Conservation (phyloP, 2,888 invertebrate species). For the Mimas tiliae region DNA sequence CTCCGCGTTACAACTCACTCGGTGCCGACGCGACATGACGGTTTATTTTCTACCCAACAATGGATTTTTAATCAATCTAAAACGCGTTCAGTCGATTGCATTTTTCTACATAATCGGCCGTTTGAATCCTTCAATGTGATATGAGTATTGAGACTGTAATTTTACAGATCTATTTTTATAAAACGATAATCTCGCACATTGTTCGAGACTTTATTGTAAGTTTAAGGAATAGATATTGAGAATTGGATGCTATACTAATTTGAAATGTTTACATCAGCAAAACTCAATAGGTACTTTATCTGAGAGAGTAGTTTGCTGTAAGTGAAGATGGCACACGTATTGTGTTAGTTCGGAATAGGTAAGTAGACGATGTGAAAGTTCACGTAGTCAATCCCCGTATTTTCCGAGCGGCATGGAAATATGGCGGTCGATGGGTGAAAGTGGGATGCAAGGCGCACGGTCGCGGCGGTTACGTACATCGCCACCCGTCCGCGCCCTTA, state of each 20-base stretch:
- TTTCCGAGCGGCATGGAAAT: conserved; percentile 68
- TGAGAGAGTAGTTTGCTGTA: conserved; percentile 1
- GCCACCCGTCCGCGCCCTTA: conserved; percentile 85
- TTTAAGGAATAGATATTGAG: too few species aligned
- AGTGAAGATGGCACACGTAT: conserved; percentile 19
- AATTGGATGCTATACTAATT: not conserved
- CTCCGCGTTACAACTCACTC: conserved; percentile 57
- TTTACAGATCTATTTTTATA: too few species aligned
- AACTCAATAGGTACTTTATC: not conserved
- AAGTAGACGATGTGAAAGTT: conserved; percentile 78
- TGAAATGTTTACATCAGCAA: not conserved
- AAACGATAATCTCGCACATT: too few species aligned
- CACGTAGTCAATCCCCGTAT: conserved; percentile 72
- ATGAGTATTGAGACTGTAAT: too few species aligned
- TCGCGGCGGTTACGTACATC: conserved; percentile 80
- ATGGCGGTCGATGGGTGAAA: conserved; percentile 62
- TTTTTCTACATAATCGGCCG: too few species aligned
- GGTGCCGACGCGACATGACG: conserved; percentile 31
- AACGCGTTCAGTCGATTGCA: not conserved
- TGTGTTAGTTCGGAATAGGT: conserved; percentile 43
- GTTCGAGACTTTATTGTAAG: too few species aligned
- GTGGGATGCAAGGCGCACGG: conserved; percentile 68
- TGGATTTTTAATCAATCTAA: conserved; percentile 3
- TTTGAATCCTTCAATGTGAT: too few species aligned
- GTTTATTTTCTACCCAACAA: not conserved